Evolutionary conservation across 2,797 vertebrate genomes (phyloP), one percentile per base, ranked within the genome.

Genomic region (Kryptopterus vitreolus): DNA sequence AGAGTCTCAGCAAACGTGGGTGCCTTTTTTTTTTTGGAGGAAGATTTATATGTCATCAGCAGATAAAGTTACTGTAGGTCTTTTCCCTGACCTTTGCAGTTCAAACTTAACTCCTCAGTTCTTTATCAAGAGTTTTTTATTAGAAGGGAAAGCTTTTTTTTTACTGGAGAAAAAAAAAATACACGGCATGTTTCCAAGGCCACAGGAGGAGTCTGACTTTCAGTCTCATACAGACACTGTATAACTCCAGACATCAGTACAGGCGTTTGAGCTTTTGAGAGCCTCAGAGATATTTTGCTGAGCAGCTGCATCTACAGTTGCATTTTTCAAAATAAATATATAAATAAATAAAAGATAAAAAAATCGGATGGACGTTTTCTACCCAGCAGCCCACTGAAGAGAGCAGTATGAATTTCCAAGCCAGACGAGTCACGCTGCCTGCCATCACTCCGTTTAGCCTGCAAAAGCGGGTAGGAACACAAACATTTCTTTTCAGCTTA

Each of bases 381-480:
- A 24, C 62, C 20, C 20, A 38, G 46, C 70, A 58, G 71, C 26
- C 13, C 6, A 3, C 18, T 68, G 29, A 85, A 68, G 65, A 81
- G 26, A 68, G 35, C 94, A 93, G 87, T 85, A 97, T 98, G 97
- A 98, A 93, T 93, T 93, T 97, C 89, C 92, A 89, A 89, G 94
- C 95, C 5, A 95, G 96, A 91, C 96, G 96, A 94, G 95, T 94
- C 81, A 97, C 96, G 12, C 85, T 98, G 90, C 95, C 97, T 78
- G 92, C 94, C 83, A 95, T 98, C 88, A 96, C 95, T 57, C 95
- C 96, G 82, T 86, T 97, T 84, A 92, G 93, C 91, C 93, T 97
- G 80, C 95, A 95, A 86, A 97, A 96, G 86, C 89, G 92, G 94
- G 94, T 95, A 94, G 84, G 93, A 89, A 80, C 53, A 31, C 63